Base-by-base conservation (phyloP, 2,113 vertebrate species). In the Acrocephalus kingi region DNA sequence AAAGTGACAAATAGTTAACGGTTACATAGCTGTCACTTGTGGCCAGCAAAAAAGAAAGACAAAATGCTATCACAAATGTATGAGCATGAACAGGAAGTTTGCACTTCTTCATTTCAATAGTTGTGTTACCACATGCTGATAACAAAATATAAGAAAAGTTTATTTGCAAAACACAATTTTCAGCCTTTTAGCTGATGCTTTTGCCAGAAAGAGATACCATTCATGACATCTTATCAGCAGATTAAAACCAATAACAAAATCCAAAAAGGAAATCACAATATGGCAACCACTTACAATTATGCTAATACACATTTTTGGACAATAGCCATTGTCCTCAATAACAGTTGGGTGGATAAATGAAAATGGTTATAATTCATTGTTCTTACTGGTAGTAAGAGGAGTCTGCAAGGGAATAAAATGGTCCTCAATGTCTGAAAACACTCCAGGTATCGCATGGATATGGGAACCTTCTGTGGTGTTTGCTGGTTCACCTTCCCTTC, bases 311-410 rank as follows among this genome's bases (percentile, higher is more conserved):
- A 2, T 17, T 39, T 72, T 45, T 31, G 15, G 22, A 56, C 1
- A 7, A 48, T 11, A 3, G 3, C 5, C 17, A 21, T 52, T 31
- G 5, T 24, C 31, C 39, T 37, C 54, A 59, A 73, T 8, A 59
- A 63, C 7, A 90, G 52, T 20, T n/a, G 46, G 45, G 46, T 2
- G 3, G 35, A 72, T 27, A 52, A 76, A 48, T n/a, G 33, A 72
- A 85, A 91, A 52, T 13, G 3, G 3, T 75, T 17, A 7, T 15
- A 75, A 95, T 73, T 33, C 20, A 23, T 30, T 46, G 12, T 43
- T 87, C 94, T 97, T 97, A 97, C 96, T 95, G 67, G 89, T 86
- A 64, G 89, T 51, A 64, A 83, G 55, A 87, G 90, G n/a, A 20
- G 74, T 94, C 61, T 91, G 81, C 15, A 91, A 27, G 23, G 16